These are phyloP conservation scores for Crotophaga sulcirostris DNA, from an alignment of 2,113 vertebrate species.

Conservation along the genomic window DNA sequence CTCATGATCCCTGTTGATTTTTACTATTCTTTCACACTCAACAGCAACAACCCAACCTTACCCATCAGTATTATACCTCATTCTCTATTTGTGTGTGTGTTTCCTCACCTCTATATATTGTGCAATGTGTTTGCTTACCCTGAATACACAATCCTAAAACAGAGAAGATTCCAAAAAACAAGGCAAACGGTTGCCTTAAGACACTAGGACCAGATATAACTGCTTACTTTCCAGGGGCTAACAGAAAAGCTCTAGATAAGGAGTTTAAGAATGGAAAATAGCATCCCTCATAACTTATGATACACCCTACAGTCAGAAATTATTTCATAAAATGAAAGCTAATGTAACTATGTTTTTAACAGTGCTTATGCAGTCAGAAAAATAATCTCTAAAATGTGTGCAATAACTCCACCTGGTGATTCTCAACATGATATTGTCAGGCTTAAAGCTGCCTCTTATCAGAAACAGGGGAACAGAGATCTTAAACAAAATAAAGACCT, in stretches of 20 bases:
- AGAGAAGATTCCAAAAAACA: background rate
- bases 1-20: background rate
- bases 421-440: background rate
- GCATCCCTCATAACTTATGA: background rate
- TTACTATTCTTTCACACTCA: background rate
- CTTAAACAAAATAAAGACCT: background rate
- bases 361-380: background rate
- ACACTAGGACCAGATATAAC: background rate
- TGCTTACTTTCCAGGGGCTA: background rate
- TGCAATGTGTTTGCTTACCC: background rate
- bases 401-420: conserved; percentile 66
- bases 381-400: conserved; percentile 12
- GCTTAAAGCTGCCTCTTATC: background rate
- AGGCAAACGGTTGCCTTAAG: background rate
- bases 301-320: background rate
- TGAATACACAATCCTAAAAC: background rate
- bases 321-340: background rate
- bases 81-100: background rate
- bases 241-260: background rate
- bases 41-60: background rate
- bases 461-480: background rate
- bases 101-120: background rate
- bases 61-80: background rate
- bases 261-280: background rate
- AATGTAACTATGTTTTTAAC: background rate